Conservation (phyloP, 2,888 invertebrate genomes). For the Baccha elongata region DNA sequence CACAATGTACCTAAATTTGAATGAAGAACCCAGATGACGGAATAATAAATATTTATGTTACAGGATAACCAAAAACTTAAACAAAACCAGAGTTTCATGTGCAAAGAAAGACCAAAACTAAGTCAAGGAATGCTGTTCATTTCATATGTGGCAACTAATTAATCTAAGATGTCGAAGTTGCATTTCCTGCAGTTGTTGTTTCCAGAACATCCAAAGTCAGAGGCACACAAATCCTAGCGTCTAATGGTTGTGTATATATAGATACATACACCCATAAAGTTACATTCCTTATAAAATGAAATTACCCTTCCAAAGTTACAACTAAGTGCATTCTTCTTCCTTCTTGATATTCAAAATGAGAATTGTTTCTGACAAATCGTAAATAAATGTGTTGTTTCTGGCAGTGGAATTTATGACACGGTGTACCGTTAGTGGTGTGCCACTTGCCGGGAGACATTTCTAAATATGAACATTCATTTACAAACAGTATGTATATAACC, state of each 20-base stretch:
- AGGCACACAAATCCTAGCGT: neutral
- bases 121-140: slow-evolving; percentile 38
- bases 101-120: slow-evolving; percentile 2
- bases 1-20: too few species aligned
- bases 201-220: neutral
- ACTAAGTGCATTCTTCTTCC: slow-evolving; percentile 20
- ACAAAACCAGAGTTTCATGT: neutral
- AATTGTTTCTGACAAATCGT: slow-evolving; percentile 66
- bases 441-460: neutral
- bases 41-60: slow-evolving; percentile 22
- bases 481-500: neutral
- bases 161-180: slow-evolving; percentile 39
- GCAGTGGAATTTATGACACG: slow-evolving; percentile 41
- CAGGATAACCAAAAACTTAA: slow-evolving; percentile 7
- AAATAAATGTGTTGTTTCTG: slow-evolving; percentile 51
- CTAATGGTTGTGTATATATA: neutral
- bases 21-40: neutral
- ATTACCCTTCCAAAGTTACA: slow-evolving; percentile 13
- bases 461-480: slow-evolving; percentile 19
- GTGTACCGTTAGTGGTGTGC: neutral
- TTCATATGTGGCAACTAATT: slow-evolving; percentile 56
- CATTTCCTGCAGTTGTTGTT: slow-evolving; percentile 7
- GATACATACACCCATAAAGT: neutral
- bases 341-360: slow-evolving; percentile 45
- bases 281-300: slow-evolving; percentile 38